phyloP scores from a whole-genome alignment of 2,113 vertebrate species.

The Corvus hawaiiensis region DNA sequence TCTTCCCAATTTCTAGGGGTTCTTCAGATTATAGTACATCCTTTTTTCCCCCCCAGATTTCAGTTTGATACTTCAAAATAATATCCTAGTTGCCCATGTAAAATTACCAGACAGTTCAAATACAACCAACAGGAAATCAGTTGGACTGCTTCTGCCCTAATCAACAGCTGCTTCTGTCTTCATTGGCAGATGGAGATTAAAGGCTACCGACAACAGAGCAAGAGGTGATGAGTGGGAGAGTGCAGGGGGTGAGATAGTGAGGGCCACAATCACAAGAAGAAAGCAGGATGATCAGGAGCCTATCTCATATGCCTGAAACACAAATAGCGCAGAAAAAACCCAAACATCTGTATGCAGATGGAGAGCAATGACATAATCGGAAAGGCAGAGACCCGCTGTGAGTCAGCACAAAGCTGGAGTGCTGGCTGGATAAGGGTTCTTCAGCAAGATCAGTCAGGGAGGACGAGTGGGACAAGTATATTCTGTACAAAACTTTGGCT shows the following conservation, averaged over 20 bases:
- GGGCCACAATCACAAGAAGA: background rate
- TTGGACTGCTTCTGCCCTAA: background rate
- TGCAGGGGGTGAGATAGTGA: rapidly evolving
- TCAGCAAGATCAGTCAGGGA: background rate
- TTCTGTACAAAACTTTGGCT: background rate
- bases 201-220: background rate
- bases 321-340: background rate
- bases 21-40: background rate
- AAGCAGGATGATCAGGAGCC: background rate
- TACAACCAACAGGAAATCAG: background rate
- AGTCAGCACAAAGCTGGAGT: background rate
- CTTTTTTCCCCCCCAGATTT: background rate
- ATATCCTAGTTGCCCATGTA: background rate
- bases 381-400: background rate
- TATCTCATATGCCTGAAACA: background rate
- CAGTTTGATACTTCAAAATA: background rate
- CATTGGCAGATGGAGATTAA: background rate
- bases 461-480: background rate
- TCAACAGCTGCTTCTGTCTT: background rate
- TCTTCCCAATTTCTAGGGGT: background rate
- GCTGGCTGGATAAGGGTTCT: background rate
- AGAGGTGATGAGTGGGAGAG: background rate
- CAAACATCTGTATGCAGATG: background rate
- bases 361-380: background rate
- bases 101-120: background rate